phyloP scores from a whole-genome alignment of 1,140 invertebrate species.

The Pseudomyrmex concolor region DNA sequence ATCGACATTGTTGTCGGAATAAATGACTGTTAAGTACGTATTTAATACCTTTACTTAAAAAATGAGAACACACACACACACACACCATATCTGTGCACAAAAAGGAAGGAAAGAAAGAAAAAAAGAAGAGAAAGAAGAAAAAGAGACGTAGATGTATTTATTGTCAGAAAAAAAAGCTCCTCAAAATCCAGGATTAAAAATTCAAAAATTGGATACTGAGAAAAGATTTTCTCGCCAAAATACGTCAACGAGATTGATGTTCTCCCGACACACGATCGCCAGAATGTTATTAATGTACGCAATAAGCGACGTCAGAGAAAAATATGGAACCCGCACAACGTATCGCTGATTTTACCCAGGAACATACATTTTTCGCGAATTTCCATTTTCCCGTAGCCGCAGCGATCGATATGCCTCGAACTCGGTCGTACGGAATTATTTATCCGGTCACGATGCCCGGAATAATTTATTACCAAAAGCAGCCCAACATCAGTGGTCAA shows the following conservation, averaged over 20 bases:
- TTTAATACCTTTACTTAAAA: not conserved
- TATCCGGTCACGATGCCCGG: slow-evolving; percentile 36
- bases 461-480: slow-evolving; percentile 47
- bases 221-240: slow-evolving; percentile 15
- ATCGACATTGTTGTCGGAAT: not conserved
- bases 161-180: no score
- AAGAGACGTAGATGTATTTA: no score
- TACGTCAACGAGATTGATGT: slow-evolving; percentile 14
- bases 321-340: slow-evolving; percentile 34
- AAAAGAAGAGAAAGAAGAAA: no score
- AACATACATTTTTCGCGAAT: slow-evolving; percentile 53
- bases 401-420: slow-evolving; percentile 45
- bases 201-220: not conserved
- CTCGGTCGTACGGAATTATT: slow-evolving; percentile 51
- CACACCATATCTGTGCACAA: not conserved
- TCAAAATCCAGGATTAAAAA: not conserved
- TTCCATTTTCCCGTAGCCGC: slow-evolving; percentile 43
- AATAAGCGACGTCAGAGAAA: slow-evolving; percentile 57
- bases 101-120: no score
- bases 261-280: slow-evolving; percentile 36
- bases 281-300: slow-evolving; percentile 51
- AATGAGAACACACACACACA: not conserved
- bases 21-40: not conserved
- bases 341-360: slow-evolving; percentile 52
- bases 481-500: slow-evolving; percentile 35